Conservation (phyloP, 2,888 invertebrate species). For the Mimumesa dahlbomi region DNA sequence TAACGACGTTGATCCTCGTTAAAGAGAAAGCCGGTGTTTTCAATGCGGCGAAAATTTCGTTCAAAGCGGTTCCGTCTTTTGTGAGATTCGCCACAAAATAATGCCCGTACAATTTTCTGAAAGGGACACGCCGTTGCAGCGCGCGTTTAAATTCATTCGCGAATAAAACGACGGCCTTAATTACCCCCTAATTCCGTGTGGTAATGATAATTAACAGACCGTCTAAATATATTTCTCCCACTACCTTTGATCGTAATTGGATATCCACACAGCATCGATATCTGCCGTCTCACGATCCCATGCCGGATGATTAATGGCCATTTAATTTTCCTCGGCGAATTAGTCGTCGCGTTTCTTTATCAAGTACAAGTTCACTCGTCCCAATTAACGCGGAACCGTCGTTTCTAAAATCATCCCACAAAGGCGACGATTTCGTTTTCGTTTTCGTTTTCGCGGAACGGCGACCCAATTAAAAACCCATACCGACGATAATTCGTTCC, state of each 20-base stretch:
- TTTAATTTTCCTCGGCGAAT: neutral
- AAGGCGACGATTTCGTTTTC: no score
- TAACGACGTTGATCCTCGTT: conserved; percentile 5
- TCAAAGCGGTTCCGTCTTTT: conserved; percentile 28
- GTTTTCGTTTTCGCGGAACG: no score
- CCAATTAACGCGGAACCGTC: no score
- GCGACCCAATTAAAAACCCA: no score
- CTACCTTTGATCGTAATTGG: conserved; percentile 26
- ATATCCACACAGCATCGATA: conserved; percentile 15
- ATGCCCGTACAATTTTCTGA: no score
- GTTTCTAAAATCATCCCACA: no score
- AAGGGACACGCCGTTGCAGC: no score
- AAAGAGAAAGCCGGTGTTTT: conserved; percentile 46
- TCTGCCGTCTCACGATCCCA: neutral
- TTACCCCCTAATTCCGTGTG: conserved; percentile 56
- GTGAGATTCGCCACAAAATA: no score
- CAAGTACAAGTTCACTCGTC: no score
- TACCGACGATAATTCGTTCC: no score
- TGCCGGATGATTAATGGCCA: neutral
- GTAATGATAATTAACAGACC: conserved; percentile 57
- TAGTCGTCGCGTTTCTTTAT: no score
- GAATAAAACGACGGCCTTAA: conserved; percentile 40
- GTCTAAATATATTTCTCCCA: conserved; percentile 4
- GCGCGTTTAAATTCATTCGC: no score
- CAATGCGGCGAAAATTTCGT: conserved; percentile 35